Conservation (phyloP, 2,888 invertebrate species). For the Nemapogon koenigi region DNA sequence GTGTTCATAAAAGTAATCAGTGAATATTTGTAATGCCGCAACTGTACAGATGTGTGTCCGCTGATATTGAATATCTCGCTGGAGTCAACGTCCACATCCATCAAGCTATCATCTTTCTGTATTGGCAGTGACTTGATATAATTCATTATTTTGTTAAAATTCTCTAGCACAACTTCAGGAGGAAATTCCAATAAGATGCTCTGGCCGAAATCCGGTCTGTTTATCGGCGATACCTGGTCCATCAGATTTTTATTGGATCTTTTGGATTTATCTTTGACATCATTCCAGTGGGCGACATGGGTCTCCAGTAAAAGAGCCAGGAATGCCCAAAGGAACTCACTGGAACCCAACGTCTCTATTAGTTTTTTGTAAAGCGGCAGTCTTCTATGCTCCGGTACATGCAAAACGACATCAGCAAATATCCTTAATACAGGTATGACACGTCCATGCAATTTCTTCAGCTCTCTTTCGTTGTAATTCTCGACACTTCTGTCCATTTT, state of each 20-base stretch:
- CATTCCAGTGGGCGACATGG: constrained; percentile 66
- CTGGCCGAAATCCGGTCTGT: constrained; percentile 71
- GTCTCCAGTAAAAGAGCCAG: constrained; percentile 74
- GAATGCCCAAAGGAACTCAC: constrained; percentile 74
- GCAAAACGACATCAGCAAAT: constrained; percentile 88
- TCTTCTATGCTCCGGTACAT: constrained; percentile 93
- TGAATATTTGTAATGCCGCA: constrained; percentile 85
- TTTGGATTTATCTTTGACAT: constrained; percentile 45
- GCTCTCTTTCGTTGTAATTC: constrained; percentile 36
- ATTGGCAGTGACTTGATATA: constrained; percentile 73
- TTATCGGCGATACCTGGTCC: constrained; percentile 53
- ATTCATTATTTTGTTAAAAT: constrained; percentile 70
- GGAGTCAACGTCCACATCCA: constrained; percentile 41
- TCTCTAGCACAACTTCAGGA: constrained; percentile 66
- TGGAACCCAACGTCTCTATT: constrained; percentile 72
- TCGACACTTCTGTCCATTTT: constrained; percentile 45
- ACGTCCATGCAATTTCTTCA: constrained; percentile 44
- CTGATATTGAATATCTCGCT: constrained; percentile 68
- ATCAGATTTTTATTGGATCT: constrained; percentile 31
- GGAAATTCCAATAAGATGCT: constrained; percentile 72
- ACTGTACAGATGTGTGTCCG: constrained; percentile 72
- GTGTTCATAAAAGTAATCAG: constrained; percentile 76
- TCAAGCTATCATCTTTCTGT: constrained; percentile 61
- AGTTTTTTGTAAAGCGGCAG: constrained; percentile 81
- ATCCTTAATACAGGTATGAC: constrained; percentile 79